Evolutionary conservation across 1,140 invertebrate species (phyloP), one percentile per base, ranked within the genome.

Genomic region (Aphaenogaster ashmeadi): DNA sequence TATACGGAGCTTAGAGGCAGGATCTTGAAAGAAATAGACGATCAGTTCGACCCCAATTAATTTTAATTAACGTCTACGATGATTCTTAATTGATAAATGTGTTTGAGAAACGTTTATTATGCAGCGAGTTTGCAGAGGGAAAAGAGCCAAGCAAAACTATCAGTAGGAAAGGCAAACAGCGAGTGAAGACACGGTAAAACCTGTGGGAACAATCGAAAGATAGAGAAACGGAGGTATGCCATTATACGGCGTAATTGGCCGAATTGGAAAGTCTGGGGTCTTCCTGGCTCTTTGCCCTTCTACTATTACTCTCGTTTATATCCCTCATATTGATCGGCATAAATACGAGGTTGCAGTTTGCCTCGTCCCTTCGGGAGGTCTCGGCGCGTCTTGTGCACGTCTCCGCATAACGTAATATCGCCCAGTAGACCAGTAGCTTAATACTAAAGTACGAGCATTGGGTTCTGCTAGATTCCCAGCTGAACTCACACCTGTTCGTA

Each of bases 301-400:
- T 71, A 33, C 56, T 27, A 15, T 58, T 80, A 47, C 85, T 87
- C 85, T 74, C 78, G 87, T 91, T 91, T 92, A 92, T 89, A 91
- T 89, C 78, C 88, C 80, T 89, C 74, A 80, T 93, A 93, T 93
- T 89, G 92, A 93, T 93, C 91, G 93, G 74, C 87, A 90, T 87
- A 79, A 77, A 89, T 89, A 79, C 78, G 74, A 74, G 15, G 64
- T 27, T 81, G 78, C 41, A 80, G 78, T 54, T 15, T 69, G 64
- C 47, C 64, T n/a, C 77, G 60, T 50, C 78, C 47, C 78, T 81
- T 71, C 78, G 62, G 47, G 78, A 81, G 64, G 47, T 50, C 44
- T 41, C 62, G 62, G 33, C 27, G 27, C 75, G 75, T 80, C 78
- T 81, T 81, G 78, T 41, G 64, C 64, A 47, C 33, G 64, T 81